A percentile compares a stretch with the other conserved stretches of the same genome.
These are phyloP conservation scores for Oligia latruncula DNA, from an alignment of 2,888 invertebrate genomes.

Conservation along the genomic window DNA sequence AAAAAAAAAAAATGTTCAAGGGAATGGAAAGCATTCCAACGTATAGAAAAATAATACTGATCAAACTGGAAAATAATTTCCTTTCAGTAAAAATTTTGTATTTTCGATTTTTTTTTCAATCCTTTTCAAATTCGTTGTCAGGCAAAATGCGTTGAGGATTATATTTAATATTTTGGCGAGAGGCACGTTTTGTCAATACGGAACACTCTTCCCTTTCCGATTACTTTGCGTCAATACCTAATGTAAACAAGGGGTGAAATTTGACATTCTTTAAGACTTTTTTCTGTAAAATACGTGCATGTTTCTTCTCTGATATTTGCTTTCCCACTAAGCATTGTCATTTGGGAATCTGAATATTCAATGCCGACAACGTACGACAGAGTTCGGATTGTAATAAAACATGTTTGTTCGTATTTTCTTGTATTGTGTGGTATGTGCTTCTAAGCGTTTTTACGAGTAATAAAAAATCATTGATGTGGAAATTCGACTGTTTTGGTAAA, in stretches of 20 bases:
- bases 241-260: slow-evolving; percentile 80
- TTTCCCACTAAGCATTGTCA: slow-evolving; percentile 67
- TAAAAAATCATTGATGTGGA: not conserved
- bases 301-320: slow-evolving; percentile 65
- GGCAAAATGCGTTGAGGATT: slow-evolving; percentile 73
- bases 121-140: slow-evolving; percentile 72
- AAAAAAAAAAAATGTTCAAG: slow-evolving; percentile 21
- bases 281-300: slow-evolving; percentile 65
- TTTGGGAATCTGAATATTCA: slow-evolving; percentile 52
- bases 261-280: slow-evolving; percentile 70
- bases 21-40: slow-evolving; percentile 31
- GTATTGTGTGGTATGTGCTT: not conserved
- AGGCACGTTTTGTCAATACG: slow-evolving; percentile 87
- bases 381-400: slow-evolving; percentile 6
- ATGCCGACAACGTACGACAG: slow-evolving; percentile 20
- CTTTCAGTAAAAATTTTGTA: slow-evolving; percentile 30
- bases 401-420: slow-evolving; percentile 5
- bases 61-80: slow-evolving; percentile 63
- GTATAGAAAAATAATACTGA: slow-evolving; percentile 58
- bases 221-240: slow-evolving; percentile 84
- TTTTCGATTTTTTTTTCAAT: slow-evolving; percentile 62
- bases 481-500: not conserved
- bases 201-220: slow-evolving; percentile 78
- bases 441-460: not conserved
- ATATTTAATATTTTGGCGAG: slow-evolving; percentile 80